Base-by-base conservation (phyloP, 2,113 vertebrate species). In the Heptranchias perlo region DNA sequence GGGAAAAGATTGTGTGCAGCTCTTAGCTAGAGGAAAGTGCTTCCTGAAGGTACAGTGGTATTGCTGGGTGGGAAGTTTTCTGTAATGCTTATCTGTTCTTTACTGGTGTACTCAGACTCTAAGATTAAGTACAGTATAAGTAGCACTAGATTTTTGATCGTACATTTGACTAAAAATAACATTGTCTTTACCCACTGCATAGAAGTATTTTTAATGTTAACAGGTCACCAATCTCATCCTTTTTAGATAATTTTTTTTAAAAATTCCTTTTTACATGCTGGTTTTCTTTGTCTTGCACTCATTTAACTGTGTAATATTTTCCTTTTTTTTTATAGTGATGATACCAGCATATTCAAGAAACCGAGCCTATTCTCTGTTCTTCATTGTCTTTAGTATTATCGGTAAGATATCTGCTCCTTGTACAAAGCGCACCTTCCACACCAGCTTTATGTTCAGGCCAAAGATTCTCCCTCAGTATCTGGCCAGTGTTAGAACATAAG, bases 301-400 rank as follows among this genome's bases (percentile, higher is more conserved):
- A 58, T 58, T n/a, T 18, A 31, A n/a, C 39, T 44, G 0, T 61
- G 47, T 58, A 47, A 44, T 0, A 87, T 25, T 0, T 0, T 44
- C 92, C 84, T 96, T 94, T 96, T 96, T 94, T 23, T n/a, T 65
- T 87, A 96, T 97, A 99, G 99, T 99, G 96, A 99, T 99, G 99
- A 98, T 99, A 47, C 99, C 98, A 1, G 99, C 98, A 0, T 99
- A 99, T 97, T 98, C 98, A 13, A 97, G 97, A 89, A 98, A 99
- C 97, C 97, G 99, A 97, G 98, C 96, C 0, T 99, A 99, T 92
- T 97, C 98, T 0, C 82, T 99, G 96, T 99, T 99, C 98, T 99
- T 99, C 96, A 97, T 99, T 65, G 78, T 97, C 54, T 99, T 99
- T 97, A 99, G 98, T 87, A 97, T 99, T 0, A 98, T 99, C 0